Conservation (phyloP, 2,113 vertebrate species). For the Tragulus kanchil region DNA sequence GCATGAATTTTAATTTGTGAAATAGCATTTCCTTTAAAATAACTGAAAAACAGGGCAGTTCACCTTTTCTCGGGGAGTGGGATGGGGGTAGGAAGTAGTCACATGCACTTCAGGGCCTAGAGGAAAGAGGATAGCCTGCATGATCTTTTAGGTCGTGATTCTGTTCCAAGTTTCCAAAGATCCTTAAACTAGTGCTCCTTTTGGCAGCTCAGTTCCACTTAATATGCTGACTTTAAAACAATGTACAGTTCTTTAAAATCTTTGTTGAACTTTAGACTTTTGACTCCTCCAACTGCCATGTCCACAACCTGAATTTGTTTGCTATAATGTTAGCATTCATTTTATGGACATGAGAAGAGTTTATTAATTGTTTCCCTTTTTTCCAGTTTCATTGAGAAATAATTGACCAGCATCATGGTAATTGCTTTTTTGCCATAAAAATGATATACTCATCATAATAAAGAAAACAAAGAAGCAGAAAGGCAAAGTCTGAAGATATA, state of each 20-base stretch:
- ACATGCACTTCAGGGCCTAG: not conserved
- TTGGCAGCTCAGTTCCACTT: not conserved
- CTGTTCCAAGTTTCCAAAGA: not conserved
- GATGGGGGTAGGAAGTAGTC: not conserved
- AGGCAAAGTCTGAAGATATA: not conserved
- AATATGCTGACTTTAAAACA: not conserved
- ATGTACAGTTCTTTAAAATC: not conserved
- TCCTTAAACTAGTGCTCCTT: not conserved
- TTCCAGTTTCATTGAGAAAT: not conserved
- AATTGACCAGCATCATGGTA: not conserved
- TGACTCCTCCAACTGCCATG: not conserved
- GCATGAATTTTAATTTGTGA: not conserved
- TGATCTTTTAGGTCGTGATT: not conserved
- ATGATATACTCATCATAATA: not conserved
- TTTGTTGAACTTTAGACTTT: conserved; percentile 32
- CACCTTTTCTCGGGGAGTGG: not conserved
- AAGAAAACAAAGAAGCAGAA: not conserved
- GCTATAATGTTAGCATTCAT: not conserved
- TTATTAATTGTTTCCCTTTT: conserved; percentile 27
- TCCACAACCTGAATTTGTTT: not conserved
- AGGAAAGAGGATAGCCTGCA: not conserved
- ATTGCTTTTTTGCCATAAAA: conserved; percentile 6
- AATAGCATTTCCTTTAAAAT: not conserved
- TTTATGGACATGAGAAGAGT: not conserved
- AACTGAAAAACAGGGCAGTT: not conserved